These are phyloP conservation scores for Myotis pilosus DNA, from an alignment of 2,797 vertebrate genomes.

Conservation along the genomic window DNA sequence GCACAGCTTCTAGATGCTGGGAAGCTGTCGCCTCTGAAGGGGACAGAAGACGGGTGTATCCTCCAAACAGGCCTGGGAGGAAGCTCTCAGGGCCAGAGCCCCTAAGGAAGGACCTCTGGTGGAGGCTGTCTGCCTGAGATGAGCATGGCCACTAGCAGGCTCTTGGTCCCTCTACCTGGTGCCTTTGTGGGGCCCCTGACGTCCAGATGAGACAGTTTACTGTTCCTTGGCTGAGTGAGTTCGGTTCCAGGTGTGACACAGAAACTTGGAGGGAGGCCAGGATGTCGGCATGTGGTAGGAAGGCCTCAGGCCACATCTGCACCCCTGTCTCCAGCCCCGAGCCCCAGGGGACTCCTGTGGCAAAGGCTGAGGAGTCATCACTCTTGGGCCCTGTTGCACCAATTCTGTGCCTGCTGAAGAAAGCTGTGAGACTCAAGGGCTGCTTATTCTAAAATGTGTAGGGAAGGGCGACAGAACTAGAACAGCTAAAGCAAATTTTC, in stretches of 20 bases:
- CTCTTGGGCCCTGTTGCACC: neutral
- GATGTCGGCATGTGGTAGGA: neutral
- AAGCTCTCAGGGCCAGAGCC: neutral
- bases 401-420: neutral
- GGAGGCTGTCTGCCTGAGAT: neutral
- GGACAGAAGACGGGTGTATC: neutral
- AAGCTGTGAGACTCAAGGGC: neutral
- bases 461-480: neutral
- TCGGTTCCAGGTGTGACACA: neutral
- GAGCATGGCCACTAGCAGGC: neutral
- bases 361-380: no score
- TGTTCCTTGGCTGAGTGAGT: neutral
- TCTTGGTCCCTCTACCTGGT: neutral
- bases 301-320: neutral
- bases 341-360: accelerated
- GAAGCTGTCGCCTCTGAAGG: neutral
- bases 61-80: neutral
- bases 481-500: neutral
- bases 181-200: neutral
- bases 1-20: neutral
- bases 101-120: neutral
- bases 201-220: neutral
- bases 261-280: neutral
- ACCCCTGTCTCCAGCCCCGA: neutral
- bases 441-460: neutral